Evolutionary conservation across 1,140 invertebrate species (phyloP), one percentile per base, ranked within the genome.

Genomic region (Heliconius hewitsoni): DNA sequence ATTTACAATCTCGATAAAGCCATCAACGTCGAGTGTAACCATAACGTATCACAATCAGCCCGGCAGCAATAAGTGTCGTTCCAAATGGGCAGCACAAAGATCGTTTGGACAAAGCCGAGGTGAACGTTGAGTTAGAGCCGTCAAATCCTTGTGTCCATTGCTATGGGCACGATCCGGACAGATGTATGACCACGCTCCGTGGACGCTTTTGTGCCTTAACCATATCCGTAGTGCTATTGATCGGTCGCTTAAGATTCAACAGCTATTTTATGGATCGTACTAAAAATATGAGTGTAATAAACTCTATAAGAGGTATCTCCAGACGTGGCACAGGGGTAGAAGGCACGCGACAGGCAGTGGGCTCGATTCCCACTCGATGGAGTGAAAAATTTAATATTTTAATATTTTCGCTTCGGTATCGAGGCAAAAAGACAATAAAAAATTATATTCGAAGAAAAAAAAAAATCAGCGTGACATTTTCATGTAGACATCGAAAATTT

Each of bases 71-170:
- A 76, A 73, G 72, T 73, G 76, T 81, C 75, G 72, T 70, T 70
- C 77, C 52, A 57, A 77, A 77, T 70, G 71, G 77, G 50, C 77
- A n/a, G 76, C 75, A 88, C 81, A 88, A 86, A 87, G 83, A 84
- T 83, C 82, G 80, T 83, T 83, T 84, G 88, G 83, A 88, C 87
- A 87, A 88, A 90, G 82, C 76, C 82, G 80, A 79, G 75, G 76
- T 37, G 78, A 77, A 82, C 80, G 80, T 83, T 86, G 85, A 89
- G 78, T 88, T 85, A 81, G 80, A 82, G 86, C 84, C 70, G 76
- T 78, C 84, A 90, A 91, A 91, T 91, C 90, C 90, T 86, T 80
- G 66, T 74, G 82, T 81, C 88, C 83, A 88, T 90, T 90, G 88
- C 83, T 83, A 30, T 76, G 82, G 85, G 84, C 90, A 91, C 89